These are phyloP conservation scores for Anoplolepis gracilipes DNA, from an alignment of 1,140 invertebrate genomes.

Conservation along the genomic window DNA sequence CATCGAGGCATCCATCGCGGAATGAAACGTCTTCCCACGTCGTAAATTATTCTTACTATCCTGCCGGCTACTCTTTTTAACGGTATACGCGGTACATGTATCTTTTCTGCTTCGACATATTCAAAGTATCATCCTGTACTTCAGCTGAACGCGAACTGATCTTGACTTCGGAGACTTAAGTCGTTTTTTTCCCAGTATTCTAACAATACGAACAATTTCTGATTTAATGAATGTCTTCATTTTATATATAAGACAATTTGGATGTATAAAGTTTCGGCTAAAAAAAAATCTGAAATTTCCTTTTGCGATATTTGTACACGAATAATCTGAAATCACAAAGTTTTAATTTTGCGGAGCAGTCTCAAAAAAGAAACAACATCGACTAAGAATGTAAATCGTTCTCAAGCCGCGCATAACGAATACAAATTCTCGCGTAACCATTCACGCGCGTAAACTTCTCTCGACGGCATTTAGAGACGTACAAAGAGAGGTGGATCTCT, in stretches of 20 bases:
- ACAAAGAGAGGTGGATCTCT: neutral
- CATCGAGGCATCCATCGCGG: slow-evolving; percentile 26
- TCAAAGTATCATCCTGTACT: slow-evolving; percentile 6
- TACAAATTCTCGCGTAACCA: slow-evolving; percentile 45
- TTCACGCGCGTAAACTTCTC: slow-evolving; percentile 7
- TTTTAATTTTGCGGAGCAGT: slow-evolving; percentile 43
- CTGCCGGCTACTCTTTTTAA: slow-evolving; percentile 70
- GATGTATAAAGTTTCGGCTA: neutral
- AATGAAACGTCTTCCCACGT: slow-evolving; percentile 58
- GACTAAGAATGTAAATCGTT: slow-evolving; percentile 70
- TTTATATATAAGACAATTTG: neutral
- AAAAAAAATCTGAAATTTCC: neutral
- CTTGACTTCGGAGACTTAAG: neutral
- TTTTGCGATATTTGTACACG: neutral
- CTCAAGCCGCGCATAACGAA: slow-evolving; percentile 49
- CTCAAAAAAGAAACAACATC: slow-evolving; percentile 64
- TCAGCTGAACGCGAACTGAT: neutral
- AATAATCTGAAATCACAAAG: neutral
- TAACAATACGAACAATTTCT: neutral
- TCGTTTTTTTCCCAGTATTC: neutral
- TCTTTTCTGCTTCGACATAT: slow-evolving; percentile 8
- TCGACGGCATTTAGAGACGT: slow-evolving; percentile 26
- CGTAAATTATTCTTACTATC: slow-evolving; percentile 69
- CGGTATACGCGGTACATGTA: slow-evolving; percentile 69
- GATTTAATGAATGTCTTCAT: neutral